Conservation (phyloP, 2,797 vertebrate species). For the Trematomus bernacchii region DNA sequence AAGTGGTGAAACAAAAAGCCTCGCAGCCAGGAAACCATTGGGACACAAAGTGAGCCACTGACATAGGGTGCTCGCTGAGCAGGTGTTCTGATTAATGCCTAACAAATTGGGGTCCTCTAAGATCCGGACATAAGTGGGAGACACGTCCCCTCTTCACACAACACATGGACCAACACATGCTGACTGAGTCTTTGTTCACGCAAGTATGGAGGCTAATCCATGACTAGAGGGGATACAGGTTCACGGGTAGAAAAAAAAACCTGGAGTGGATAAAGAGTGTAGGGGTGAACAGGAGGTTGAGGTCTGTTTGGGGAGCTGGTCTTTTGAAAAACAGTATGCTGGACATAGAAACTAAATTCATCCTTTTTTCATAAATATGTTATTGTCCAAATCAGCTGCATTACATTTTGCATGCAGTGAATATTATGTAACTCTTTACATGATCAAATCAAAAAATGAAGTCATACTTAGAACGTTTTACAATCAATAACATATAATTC, state of each 20-base stretch:
- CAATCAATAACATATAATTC: constrained; percentile 36
- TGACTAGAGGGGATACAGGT: constrained; percentile 72
- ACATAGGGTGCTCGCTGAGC: constrained; percentile 74
- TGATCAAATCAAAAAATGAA: constrained; percentile 17
- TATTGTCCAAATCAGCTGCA: neutral
- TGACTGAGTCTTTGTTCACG: constrained; percentile 75
- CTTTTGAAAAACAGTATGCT: constrained; percentile 17
- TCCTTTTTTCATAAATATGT: constrained; percentile 4
- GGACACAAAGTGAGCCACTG: constrained; percentile 70
- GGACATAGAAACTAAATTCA: constrained; percentile 19
- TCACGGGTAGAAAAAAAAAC: constrained; percentile 56
- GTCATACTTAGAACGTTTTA: constrained; percentile 13
- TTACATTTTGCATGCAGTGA: neutral
- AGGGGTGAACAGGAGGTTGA: constrained; percentile 42
- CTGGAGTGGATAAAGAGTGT: constrained; percentile 65
- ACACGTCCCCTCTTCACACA: constrained; percentile 68
- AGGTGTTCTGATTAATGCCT: constrained; percentile 86
- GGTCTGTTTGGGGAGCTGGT: constrained; percentile 32
- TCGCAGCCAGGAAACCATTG: constrained; percentile 54
- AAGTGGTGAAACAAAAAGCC: constrained; percentile 82
- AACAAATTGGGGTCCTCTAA: constrained; percentile 83
- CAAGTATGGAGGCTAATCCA: constrained; percentile 74
- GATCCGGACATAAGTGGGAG: constrained; percentile 78
- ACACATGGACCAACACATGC: constrained; percentile 63
- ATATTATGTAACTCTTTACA: constrained; percentile 4